Conservation (phyloP, 2,113 vertebrate genomes). For the Mellivora capensis region DNA sequence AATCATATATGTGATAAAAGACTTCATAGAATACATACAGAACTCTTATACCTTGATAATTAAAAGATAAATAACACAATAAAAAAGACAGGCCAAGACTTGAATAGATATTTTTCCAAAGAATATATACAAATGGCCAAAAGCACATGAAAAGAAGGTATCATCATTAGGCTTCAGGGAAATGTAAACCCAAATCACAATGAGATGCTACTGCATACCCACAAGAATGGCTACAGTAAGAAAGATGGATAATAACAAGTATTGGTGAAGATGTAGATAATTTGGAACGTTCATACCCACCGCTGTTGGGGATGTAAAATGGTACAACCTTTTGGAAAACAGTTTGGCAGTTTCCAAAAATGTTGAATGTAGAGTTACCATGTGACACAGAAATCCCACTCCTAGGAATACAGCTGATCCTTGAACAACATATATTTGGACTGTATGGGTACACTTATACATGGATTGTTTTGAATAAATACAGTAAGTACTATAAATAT, state of each 20-base stretch:
- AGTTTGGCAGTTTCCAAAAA: not conserved
- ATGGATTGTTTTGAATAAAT: not conserved
- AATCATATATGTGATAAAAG: not conserved
- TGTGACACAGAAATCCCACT: not conserved
- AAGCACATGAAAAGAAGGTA: not conserved
- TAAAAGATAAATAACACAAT: not conserved
- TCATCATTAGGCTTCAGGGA: not conserved
- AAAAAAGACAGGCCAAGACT: not conserved
- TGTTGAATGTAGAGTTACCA: not conserved
- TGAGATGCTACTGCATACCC: not conserved
- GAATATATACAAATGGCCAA: not conserved
- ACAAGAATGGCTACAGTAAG: not conserved
- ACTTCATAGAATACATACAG: not conserved
- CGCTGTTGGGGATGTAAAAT: not conserved
- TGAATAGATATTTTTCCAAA: not conserved
- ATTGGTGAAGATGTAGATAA: not conserved
- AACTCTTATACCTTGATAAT: not conserved
- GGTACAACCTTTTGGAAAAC: not conserved
- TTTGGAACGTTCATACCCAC: not conserved
- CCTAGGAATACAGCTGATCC: not conserved
- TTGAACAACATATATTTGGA: not conserved
- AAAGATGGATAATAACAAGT: not conserved
- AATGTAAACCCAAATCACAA: not conserved
- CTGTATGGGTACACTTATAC: not conserved
- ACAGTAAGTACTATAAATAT: not conserved